Conservation (phyloP, 2,797 vertebrate species). For the Gymnopithys bicolor region DNA sequence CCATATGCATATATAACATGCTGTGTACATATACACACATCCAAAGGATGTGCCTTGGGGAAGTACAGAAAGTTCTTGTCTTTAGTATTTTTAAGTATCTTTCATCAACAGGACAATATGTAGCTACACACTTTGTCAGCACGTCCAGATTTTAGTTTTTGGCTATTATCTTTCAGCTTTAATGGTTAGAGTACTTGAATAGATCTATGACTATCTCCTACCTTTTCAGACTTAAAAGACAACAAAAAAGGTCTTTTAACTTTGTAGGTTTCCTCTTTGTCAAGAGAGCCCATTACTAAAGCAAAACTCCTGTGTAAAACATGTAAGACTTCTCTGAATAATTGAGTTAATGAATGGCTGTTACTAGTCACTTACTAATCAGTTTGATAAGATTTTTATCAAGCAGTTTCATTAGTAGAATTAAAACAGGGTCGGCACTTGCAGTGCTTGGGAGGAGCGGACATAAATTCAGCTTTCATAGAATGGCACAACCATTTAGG, state of each 20-base stretch:
- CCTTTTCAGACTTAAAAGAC: background rate
- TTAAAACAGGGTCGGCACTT: background rate
- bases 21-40: background rate
- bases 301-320: background rate
- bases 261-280: background rate
- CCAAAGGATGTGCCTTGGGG: background rate
- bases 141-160: background rate
- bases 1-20: background rate
- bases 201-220: background rate
- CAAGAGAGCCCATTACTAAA: background rate
- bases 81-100: background rate
- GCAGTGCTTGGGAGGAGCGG: background rate
- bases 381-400: background rate
- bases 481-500: background rate
- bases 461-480: background rate
- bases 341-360: background rate
- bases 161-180: background rate
- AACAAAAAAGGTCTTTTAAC: background rate
- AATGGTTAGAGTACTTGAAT: background rate
- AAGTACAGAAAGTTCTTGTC: background rate
- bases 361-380: background rate
- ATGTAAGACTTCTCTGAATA: background rate
- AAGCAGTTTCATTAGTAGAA: background rate
- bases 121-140: background rate
- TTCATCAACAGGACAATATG: background rate